phyloP scores from a whole-genome alignment of 2,888 invertebrate species.

The Volucella zonaria region DNA sequence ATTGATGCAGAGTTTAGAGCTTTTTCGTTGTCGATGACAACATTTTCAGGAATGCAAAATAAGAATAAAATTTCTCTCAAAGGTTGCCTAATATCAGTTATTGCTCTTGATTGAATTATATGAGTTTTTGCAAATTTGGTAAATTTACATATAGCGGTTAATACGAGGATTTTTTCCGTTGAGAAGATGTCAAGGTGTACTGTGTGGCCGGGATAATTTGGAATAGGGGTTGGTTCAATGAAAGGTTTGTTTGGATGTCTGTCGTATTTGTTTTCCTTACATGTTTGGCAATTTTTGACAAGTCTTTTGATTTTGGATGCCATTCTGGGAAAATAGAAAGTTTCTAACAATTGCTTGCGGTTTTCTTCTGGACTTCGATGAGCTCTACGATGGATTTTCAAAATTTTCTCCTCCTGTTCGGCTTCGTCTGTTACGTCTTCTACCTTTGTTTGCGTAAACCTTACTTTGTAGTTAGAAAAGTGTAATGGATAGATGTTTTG shows the following conservation, averaged over 20 bases:
- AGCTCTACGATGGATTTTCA: constrained; percentile 39
- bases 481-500: constrained; percentile 37
- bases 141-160: too few relatives aligned
- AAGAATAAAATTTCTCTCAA: too few relatives aligned
- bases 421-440: constrained; percentile 27
- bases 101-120: constrained; percentile 22
- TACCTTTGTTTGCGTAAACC: constrained; percentile 41
- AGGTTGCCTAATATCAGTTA: constrained; percentile 4
- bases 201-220: constrained; percentile 20
- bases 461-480: constrained; percentile 35
- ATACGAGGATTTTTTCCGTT: too few relatives aligned
- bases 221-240: constrained; percentile 34
- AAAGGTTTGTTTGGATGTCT: constrained; percentile 33
- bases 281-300: constrained; percentile 45
- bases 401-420: constrained; percentile 36
- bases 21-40: constrained; percentile 2
- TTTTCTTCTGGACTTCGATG: constrained; percentile 48
- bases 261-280: constrained; percentile 33
- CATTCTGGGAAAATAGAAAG: constrained; percentile 55
- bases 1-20: constrained; percentile 31
- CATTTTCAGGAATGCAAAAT: too few relatives aligned
- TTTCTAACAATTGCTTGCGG: constrained; percentile 19
- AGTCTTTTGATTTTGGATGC: constrained; percentile 43
- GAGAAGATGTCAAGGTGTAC: constrained; percentile 21
- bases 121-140: constrained; percentile 35